Conservation (phyloP, 2,888 invertebrate species). For the Pollenia amentaria region DNA sequence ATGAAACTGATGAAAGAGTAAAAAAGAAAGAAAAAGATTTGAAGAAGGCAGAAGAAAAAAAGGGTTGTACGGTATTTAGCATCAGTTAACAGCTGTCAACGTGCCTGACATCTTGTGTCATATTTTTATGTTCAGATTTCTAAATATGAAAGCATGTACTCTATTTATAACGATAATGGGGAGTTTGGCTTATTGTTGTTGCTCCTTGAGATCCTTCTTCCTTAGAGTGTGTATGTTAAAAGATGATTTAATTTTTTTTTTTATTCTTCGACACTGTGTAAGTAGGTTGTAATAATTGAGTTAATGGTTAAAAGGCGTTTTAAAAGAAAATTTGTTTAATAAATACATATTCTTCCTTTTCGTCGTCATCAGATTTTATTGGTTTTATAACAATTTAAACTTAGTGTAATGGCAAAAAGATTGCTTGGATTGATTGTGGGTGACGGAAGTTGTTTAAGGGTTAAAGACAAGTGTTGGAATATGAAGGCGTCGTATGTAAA, state of each 20-base stretch:
- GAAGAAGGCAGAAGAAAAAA: conserved; percentile 22
- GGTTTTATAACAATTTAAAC: conserved; percentile 28
- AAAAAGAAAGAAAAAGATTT: background rate
- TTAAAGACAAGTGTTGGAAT: conserved; percentile 63
- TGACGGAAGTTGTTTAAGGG: conserved; percentile 71
- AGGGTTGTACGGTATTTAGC: conserved; percentile 67
- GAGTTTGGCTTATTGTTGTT: conserved; percentile 70
- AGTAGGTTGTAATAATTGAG: conserved; percentile 74
- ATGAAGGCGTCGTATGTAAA: conserved; percentile 37
- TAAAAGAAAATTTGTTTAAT: conserved; percentile 72
- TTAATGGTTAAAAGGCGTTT: conserved; percentile 75
- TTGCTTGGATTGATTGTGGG: conserved; percentile 55
- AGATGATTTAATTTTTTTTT: conserved; percentile 13
- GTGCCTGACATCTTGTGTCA: conserved; percentile 74
- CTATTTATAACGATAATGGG: conserved; percentile 36
- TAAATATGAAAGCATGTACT: conserved; percentile 24
- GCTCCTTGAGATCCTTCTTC: conserved; percentile 55
- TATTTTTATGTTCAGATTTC: conserved; percentile 55
- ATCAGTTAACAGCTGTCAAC: conserved; percentile 75
- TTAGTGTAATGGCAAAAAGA: conserved; percentile 51
- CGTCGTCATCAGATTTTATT: conserved; percentile 22
- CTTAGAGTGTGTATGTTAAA: conserved; percentile 17
- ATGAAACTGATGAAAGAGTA: conserved; percentile 11
- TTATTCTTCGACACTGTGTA: conserved; percentile 53
- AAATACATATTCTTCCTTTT: conserved; percentile 60